Percentiles rank a stretch among this genome's conserved stretches.
These are phyloP conservation scores for Tor tambroides DNA, from an alignment of 2,113 vertebrate species.

Conservation along the genomic window DNA sequence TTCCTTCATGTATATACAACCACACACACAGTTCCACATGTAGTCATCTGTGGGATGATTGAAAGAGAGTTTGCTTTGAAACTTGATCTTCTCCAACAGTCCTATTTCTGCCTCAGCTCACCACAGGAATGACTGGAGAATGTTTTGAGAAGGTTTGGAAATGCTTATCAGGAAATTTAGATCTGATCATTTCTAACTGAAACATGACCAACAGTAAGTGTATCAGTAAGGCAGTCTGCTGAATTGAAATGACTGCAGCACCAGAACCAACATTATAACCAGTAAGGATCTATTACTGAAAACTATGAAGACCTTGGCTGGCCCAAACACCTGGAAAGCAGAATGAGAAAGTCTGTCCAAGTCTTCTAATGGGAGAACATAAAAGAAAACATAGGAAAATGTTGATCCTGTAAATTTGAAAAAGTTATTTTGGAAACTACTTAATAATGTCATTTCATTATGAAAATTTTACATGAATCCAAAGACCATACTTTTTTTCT, in stretches of 20 bases:
- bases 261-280: not conserved
- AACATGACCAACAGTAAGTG: not conserved
- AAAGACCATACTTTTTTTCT: not conserved
- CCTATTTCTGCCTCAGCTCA: conserved; percentile 23
- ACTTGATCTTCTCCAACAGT: conserved; percentile 28
- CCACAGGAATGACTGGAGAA: conserved; percentile 29
- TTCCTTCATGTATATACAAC: not conserved
- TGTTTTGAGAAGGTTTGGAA: not conserved
- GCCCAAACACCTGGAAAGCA: not conserved
- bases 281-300: not conserved
- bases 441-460: not conserved
- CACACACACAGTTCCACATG: not conserved
- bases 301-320: not conserved
- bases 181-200: conserved; percentile 11
- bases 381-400: not conserved
- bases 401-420: not conserved
- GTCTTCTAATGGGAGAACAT: not conserved
- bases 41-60: conserved; percentile 12
- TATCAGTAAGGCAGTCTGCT: not conserved
- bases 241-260: not conserved
- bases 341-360: not conserved
- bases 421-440: not conserved
- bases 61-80: conserved; percentile 26
- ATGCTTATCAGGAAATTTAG: conserved; percentile 13
- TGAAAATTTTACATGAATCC: not conserved